Conservation (phyloP, 2,888 invertebrate species). For the Phalera bucephala region DNA sequence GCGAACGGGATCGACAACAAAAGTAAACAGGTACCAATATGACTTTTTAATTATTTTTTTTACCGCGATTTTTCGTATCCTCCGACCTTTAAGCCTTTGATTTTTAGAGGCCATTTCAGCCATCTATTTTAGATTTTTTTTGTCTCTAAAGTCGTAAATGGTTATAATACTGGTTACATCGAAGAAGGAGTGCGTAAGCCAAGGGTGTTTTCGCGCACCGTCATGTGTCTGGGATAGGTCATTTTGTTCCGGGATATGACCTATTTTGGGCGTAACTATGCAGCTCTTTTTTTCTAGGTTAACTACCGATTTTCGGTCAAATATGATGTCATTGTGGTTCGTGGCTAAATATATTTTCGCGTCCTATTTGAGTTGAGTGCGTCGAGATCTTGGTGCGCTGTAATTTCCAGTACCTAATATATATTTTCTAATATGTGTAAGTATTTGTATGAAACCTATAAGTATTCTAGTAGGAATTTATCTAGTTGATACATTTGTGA, state of each 20-base stretch:
- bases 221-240: conserved; percentile 50
- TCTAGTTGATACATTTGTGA: neutral
- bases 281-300: conserved; percentile 40
- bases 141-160: conserved; percentile 6
- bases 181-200: conserved; percentile 28
- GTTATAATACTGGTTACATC: conserved; percentile 13
- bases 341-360: conserved; percentile 19
- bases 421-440: too few species aligned
- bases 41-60: conserved; percentile 46
- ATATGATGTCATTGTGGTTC: conserved; percentile 30
- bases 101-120: neutral
- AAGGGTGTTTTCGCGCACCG: conserved; percentile 63
- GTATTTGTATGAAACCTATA: too few species aligned
- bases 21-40: conserved; percentile 80
- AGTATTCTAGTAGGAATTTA: too few species aligned
- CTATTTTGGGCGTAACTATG: conserved; percentile 63
- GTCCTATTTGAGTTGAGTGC: conserved; percentile 1
- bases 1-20: conserved; percentile 83
- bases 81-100: conserved; percentile 14
- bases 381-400: neutral
- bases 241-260: conserved; percentile 69
- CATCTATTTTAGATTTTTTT: conserved; percentile 15
- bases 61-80: conserved; percentile 29
- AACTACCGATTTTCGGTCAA: conserved; percentile 32
- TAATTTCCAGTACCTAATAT: too few species aligned